Base-by-base conservation (phyloP, 2,888 invertebrate species). In the Petrophora chlorosata region DNA sequence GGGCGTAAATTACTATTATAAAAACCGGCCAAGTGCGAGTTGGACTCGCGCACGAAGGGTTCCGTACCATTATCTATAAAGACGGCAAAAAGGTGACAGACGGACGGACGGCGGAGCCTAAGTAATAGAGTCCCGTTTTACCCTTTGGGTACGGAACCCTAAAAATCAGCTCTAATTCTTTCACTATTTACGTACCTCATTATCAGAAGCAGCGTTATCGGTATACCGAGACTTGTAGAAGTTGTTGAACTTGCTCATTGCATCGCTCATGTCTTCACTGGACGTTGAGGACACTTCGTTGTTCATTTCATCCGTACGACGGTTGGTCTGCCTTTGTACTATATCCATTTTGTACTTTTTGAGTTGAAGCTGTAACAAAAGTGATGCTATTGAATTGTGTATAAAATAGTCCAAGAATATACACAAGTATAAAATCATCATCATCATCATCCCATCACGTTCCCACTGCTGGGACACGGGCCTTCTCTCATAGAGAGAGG, bases 221-320 rank as follows among this genome's bases (percentile, higher is more conserved):
- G 54, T 64, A 5, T 82, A 82, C 0, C 77, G 63, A 0, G 74
- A 65, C 38, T 81, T 82, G 53, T 84, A 83, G 32, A 76, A 67
- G 35, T 77, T 81, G 4, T 76, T 82, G 45, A 72, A 74, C 10
- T 76, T 72, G 47, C 61, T 65, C 0, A 65, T 46, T 0, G 65
- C 60, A 1, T 10, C 72, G 26, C 23, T 69, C 13, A 1, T 61
- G 5, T 86, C 82, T 2, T 85, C 82, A 13, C 82, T 85, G 0
- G 88, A 86, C 0, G 85, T 82, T 0, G 87, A 85, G 0, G 85
- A 84, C 0, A 85, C 62, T 17, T 86, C 85, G 8, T 89, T 88
- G 53, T 83, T 86, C 76, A 84, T 74, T 0, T 61, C 64, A 16
- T 84, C 83, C n/a, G 41, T 53, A 16, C 56, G 70, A 8, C 70